Conservation (phyloP, 2,888 invertebrate species). For the Mesochorus sp. region DNA sequence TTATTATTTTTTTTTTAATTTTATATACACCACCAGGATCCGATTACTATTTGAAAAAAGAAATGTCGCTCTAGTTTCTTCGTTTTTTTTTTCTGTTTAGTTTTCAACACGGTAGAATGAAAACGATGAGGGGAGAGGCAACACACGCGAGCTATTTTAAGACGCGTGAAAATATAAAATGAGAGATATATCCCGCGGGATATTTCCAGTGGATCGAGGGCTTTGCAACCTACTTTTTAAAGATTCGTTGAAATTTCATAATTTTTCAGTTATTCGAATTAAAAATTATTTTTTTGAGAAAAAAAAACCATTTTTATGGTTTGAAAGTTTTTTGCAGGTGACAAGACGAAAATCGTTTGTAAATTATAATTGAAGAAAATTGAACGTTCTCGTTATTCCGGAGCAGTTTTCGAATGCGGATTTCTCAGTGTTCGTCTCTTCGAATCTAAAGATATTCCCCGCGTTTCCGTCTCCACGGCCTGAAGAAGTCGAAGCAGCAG, state of each 20-base stretch:
- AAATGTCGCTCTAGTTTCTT: constrained; percentile 5
- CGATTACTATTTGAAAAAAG: constrained; percentile 56
- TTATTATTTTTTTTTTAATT: constrained; percentile 5
- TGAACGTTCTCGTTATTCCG: constrained; percentile 49
- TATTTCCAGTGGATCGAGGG: constrained; percentile 52
- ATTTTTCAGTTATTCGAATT: constrained; percentile 11
- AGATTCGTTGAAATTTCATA: no score
- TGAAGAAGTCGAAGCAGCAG: constrained; percentile 24
- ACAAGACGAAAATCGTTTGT: not conserved
- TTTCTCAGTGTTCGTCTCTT: constrained; percentile 50
- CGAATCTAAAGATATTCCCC: constrained; percentile 66
- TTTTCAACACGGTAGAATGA: constrained; percentile 28
- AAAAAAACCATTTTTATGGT: not conserved
- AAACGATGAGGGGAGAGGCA: not conserved
- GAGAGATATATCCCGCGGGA: constrained; percentile 43
- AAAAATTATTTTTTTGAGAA: not conserved
- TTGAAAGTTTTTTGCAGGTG: not conserved
- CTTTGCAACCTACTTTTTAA: constrained; percentile 54
- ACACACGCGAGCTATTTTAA: constrained; percentile 24
- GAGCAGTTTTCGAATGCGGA: constrained; percentile 7
- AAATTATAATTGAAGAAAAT: constrained; percentile 32
- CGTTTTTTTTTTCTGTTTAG: not conserved
- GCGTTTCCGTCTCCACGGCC: constrained; percentile 60
- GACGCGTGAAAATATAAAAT: constrained; percentile 45
- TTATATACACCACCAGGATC: no score